Conservation (phyloP, 2,113 vertebrate genomes). For the Neofelis nebulosa region DNA sequence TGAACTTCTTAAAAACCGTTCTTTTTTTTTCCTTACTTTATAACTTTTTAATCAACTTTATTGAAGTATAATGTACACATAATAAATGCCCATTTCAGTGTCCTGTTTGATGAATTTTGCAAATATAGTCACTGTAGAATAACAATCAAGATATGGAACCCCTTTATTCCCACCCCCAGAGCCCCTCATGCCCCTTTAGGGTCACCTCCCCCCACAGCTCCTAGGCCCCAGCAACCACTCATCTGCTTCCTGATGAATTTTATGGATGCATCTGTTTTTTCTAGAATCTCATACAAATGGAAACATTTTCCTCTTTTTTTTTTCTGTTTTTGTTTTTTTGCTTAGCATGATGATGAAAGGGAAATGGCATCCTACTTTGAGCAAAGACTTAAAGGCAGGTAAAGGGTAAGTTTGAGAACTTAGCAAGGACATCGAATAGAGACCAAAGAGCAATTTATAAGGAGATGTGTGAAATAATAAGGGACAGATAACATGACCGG, state of each 20-base stretch:
- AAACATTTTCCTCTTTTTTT: background rate
- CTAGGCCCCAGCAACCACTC: background rate
- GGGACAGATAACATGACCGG: background rate
- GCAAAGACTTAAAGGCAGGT: background rate
- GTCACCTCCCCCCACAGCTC: no score
- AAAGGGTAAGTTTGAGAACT: background rate
- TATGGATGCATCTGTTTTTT: background rate
- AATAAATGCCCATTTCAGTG: background rate
- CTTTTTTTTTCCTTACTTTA: background rate
- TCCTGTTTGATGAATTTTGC: background rate
- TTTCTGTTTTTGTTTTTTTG: background rate
- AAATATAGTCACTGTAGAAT: background rate
- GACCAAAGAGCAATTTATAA: background rate
- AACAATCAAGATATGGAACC: background rate
- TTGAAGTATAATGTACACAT: background rate
- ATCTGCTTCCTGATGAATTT: background rate
- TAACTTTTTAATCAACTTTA: background rate
- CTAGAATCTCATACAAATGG: background rate
- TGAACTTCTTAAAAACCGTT: background rate
- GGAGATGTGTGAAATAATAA: rapidly evolving
- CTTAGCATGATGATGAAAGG: background rate
- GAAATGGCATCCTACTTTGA: background rate
- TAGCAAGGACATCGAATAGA: background rate
- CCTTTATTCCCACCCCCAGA: background rate
- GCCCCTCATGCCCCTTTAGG: background rate